A percentile compares a stretch with the other conserved stretches of the same genome.
These are phyloP conservation scores for Saccostrea glomerata DNA, from an alignment of 1,140 invertebrate genomes.

Conservation along the genomic window DNA sequence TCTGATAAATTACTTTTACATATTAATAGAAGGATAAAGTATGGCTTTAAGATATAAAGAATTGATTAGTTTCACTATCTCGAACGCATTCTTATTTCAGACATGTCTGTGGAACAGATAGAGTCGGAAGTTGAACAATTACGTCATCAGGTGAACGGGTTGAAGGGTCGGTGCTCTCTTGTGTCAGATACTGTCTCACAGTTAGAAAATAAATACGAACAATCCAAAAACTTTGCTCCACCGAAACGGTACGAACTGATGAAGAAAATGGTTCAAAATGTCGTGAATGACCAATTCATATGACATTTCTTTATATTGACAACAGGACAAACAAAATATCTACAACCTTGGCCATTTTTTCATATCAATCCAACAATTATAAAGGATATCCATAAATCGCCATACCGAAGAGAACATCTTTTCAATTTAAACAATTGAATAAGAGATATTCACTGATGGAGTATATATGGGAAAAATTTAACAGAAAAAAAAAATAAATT, in stretches of 20 bases:
- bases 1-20: neutral
- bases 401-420: neutral
- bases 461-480: no score
- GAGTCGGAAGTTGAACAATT: conserved; percentile 65
- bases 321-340: neutral
- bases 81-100: conserved; percentile 57
- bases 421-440: neutral
- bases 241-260: conserved; percentile 69
- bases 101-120: conserved; percentile 70
- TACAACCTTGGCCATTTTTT: no score
- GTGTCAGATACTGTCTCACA: conserved; percentile 69
- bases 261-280: conserved; percentile 71
- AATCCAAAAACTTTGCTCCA: conserved; percentile 69
- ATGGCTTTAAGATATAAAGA: neutral
- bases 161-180: conserved; percentile 68
- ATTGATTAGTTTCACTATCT: neutral
- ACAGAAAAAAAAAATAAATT: no score
- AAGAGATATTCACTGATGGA: neutral
- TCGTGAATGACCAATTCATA: conserved; percentile 65
- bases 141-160: conserved; percentile 66
- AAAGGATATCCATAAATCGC: neutral
- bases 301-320: neutral
- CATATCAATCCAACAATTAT: no score
- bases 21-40: neutral
- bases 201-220: conserved; percentile 68